phyloP scores from a whole-genome alignment of 2,113 vertebrate species.

The Tursiops truncatus region DNA sequence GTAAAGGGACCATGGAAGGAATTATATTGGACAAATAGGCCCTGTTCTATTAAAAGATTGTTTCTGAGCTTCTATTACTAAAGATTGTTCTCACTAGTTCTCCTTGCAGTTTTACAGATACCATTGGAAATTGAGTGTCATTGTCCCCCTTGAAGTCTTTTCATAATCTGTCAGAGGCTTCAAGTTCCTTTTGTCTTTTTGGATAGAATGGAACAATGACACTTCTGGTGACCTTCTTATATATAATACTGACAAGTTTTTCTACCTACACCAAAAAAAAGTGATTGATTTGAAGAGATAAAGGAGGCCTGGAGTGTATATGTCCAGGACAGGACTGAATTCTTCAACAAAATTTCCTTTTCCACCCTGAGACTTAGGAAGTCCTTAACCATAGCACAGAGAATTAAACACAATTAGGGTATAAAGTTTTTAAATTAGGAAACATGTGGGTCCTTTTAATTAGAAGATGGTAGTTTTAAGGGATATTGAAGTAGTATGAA shows the following conservation, averaged over 20 bases:
- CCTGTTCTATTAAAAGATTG: neutral
- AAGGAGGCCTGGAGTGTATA: neutral
- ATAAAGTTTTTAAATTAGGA: conserved; percentile 8
- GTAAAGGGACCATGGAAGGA: neutral
- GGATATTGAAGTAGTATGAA: neutral
- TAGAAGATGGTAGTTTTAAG: neutral
- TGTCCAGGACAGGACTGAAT: neutral
- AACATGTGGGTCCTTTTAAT: neutral
- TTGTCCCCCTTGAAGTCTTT: neutral
- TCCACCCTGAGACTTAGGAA: neutral
- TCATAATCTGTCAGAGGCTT: neutral
- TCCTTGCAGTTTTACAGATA: neutral
- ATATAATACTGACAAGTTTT: neutral
- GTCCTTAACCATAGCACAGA: neutral
- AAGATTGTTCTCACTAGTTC: neutral
- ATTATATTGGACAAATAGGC: neutral
- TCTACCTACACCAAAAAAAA: neutral
- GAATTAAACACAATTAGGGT: neutral
- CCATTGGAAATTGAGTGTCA: neutral
- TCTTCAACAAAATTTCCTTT: neutral
- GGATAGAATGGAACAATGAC: neutral
- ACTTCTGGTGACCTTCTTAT: neutral
- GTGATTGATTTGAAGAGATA: neutral
- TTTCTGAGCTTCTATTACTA: neutral
- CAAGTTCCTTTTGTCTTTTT: neutral